Conservation (phyloP, 2,797 vertebrate species). For the Neopelma chrysocephalum region DNA sequence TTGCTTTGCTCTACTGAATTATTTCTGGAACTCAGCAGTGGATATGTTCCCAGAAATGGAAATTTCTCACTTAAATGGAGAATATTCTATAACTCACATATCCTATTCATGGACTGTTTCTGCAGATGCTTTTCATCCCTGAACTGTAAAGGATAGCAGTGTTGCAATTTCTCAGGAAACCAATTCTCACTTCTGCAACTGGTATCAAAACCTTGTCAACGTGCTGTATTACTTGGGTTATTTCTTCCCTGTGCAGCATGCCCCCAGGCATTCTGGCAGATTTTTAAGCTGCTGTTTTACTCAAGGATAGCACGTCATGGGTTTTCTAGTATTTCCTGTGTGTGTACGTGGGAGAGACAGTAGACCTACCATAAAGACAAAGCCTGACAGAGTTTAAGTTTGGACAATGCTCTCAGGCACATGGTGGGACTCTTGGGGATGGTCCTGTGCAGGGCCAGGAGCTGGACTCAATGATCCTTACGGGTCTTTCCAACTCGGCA, state of each 20-base stretch:
- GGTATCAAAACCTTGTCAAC: neutral
- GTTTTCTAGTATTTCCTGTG: neutral
- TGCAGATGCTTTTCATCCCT: neutral
- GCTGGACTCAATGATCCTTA: neutral
- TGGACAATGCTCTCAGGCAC: neutral
- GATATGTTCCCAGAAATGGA: neutral
- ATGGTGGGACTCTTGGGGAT: neutral
- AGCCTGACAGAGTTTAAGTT: neutral
- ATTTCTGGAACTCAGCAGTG: neutral
- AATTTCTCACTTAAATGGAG: neutral
- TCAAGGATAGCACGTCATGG: fast-evolving
- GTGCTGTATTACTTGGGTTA: neutral
- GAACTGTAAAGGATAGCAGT: neutral
- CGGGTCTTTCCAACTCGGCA: neutral
- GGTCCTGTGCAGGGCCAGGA: neutral
- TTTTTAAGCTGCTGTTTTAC: neutral
- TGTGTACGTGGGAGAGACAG: neutral
- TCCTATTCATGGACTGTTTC: neutral
- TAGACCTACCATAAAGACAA: neutral
- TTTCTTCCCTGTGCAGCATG: neutral
- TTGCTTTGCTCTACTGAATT: neutral
- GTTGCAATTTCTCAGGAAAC: neutral
- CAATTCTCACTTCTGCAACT: neutral
- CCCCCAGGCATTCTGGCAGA: neutral
- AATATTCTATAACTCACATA: neutral